Base-by-base conservation (phyloP, 2,888 invertebrate genomes). In the Ptilodon capucinus region DNA sequence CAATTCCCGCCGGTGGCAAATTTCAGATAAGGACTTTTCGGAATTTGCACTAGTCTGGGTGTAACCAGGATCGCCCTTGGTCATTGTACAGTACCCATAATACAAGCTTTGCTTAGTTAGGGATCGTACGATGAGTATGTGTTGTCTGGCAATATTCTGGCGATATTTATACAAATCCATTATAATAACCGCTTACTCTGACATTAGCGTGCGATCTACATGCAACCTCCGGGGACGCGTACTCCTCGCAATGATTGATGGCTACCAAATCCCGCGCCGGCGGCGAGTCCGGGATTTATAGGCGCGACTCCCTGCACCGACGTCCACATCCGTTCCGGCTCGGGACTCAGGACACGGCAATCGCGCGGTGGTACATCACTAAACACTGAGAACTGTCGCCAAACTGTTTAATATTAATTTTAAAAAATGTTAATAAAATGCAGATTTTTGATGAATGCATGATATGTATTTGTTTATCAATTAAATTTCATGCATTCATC, bases 271-370 rank as follows among this genome's bases (percentile, higher is more conserved):
- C 84, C 82, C 73, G 86, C 77, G 83, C 89, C 82, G 81, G 80
- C 89, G 86, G 89, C 89, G 74, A 83, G 66, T 80, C 74, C 73
- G 71, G 77, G 81, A 90, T 91, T 88, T 91, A 90, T 88, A 77
- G 81, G 72, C 75, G 71, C 61, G 72, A 74, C 83, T 86, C 84
- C 76, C 74, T 60, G 70, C 76, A 64, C 68, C 63, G 84, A 78
- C 79, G 71, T 68, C 71, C 79, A 79, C 81, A 84, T 86, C 84
- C 85, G 83, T 71, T 75, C 70, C 54, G n/a, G n/a, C n/a, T n/a
- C n/a, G 49, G 54, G 64, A 62, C 44, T 68, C 32, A 11, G 39
- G 46, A 50, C 44, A 48, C 53, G 45, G 56, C 54, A 47, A 66
- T 54, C 50, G 57, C 54, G 55, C 48, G 56, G 48, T 64, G 60